These are phyloP conservation scores for Falco cherrug DNA, from an alignment of 2,797 vertebrate species.

Conservation along the genomic window DNA sequence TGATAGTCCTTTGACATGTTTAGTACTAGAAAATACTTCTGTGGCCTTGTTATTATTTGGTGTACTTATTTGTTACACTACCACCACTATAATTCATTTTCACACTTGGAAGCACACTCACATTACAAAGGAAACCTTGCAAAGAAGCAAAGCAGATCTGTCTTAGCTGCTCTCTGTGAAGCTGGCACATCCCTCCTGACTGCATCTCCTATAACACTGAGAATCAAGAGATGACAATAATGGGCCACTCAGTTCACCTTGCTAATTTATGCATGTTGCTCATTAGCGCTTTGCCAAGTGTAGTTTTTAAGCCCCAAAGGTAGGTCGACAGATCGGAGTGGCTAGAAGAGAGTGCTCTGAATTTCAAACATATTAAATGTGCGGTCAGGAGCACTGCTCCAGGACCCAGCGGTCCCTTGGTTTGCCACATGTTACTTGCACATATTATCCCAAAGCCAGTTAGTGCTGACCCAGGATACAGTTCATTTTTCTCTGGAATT, in stretches of 20 bases:
- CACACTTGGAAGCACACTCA: background rate
- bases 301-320: background rate
- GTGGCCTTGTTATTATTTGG: background rate
- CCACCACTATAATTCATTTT: background rate
- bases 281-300: background rate
- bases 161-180: background rate
- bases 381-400: background rate
- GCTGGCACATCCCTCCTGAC: background rate
- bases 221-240: background rate
- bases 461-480: background rate
- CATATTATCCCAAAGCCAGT: background rate
- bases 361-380: background rate
- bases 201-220: background rate
- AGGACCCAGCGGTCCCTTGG: background rate
- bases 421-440: background rate
- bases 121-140: background rate
- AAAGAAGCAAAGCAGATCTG: background rate
- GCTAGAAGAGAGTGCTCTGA: background rate
- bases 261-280: conserved; percentile 48
- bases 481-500: background rate
- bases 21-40: background rate
- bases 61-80: background rate
- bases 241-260: background rate
- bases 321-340: background rate
- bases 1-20: background rate